phyloP scores from a whole-genome alignment of 1,140 invertebrate species.

The Rhopalosiphum padi region DNA sequence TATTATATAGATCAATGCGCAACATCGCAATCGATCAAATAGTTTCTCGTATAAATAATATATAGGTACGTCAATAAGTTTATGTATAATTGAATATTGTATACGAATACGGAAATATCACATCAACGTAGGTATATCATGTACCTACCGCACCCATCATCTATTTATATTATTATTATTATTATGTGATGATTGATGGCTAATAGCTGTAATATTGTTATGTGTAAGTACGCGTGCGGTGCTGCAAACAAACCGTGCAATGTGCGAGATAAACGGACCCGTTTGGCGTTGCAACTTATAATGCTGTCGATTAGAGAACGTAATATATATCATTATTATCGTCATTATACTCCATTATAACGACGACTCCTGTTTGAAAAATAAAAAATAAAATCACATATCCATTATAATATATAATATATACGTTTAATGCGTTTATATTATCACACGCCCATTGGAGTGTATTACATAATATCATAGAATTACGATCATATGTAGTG shows the following conservation, averaged over 20 bases:
- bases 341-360: background rate
- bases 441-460: background rate
- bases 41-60: background rate
- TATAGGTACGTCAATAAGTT: background rate
- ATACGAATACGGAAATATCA: constrained; percentile 4
- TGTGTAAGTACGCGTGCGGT: background rate
- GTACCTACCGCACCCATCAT: background rate
- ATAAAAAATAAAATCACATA: background rate
- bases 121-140: background rate
- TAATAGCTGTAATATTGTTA: constrained; percentile 12
- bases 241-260: background rate
- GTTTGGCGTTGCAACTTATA: background rate
- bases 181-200: constrained; percentile 15
- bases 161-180: background rate
- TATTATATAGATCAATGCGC: background rate
- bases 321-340: constrained; percentile 15
- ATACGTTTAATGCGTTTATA: background rate
- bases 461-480: background rate
- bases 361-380: background rate
- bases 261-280: background rate
- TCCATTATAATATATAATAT: background rate
- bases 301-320: background rate
- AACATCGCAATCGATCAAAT: background rate
- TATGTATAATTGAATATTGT: background rate
- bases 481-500: background rate